Base-by-base conservation (phyloP, 2,797 vertebrate genomes). In the Morus bassanus region DNA sequence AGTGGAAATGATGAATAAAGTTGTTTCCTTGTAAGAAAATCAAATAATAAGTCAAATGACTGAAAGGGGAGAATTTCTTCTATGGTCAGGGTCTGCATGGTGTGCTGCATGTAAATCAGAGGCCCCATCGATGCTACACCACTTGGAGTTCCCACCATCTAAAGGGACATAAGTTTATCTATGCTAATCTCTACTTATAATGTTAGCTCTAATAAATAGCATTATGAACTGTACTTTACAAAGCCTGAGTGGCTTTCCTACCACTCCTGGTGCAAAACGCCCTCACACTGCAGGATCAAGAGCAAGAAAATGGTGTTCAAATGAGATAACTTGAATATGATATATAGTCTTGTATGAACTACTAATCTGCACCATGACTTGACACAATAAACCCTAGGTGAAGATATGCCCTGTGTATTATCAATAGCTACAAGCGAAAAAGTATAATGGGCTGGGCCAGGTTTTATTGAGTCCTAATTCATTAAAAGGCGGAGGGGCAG, bases 81-180 rank as follows among this genome's bases (percentile, higher is more conserved):
- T 35, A 3, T 8, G 53, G 77, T 33, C 13, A 41, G 7, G 8
- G 19, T 51, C 35, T 59, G 57, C 8, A 12, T 2, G 21, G 13
- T 59, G 60, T 31, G 35, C 60, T 69, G 33, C 21, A 21, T 0
- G 0, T 46, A n/a, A 13, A 41, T 22, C 56, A 57, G 30, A 59
- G 48, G 4, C 6, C 54, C 11, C 21, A 39, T 54, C 2, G 10
- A 22, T 33, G 27, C 67, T 59, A 18, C 18, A 50, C 17, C 10
- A 18, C 39, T 46, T 0, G 1, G 4, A 4, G 16, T 16, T 84
- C 37, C 65, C 25, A 15, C 31, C 1, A 0, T n/a, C 48, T 31
- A 22, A 81, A 73, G 67, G n/a, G 30, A 60, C 14, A 31, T 16
- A 37, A 57, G 39, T 54, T 72, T 72, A 78, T 23, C 14, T 31